Evolutionary conservation across 2,113 vertebrate genomes (phyloP).

Genomic region (Hippocampus zosterae): DNA sequence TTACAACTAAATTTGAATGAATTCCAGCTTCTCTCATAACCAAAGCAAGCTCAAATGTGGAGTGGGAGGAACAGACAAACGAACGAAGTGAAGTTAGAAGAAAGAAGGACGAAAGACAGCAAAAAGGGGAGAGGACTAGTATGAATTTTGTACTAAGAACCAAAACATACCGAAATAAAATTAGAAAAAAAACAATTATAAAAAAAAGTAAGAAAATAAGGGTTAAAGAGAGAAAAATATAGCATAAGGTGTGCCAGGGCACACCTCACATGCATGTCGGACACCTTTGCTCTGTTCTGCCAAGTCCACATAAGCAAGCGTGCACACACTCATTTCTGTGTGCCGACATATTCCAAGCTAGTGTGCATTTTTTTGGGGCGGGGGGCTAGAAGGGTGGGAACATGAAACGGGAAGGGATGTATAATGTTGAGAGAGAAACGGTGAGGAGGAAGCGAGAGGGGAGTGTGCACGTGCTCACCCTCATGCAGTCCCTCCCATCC

Average conservation of each 20-base stretch:
- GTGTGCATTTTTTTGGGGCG: conserved; percentile 50
- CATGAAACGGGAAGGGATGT: background rate
- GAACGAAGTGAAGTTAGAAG: conserved; percentile 35
- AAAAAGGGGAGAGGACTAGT: conserved; percentile 50
- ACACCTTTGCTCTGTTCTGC: conserved; percentile 57
- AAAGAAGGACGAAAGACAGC: conserved; percentile 44
- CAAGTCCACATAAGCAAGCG: conserved; percentile 64
- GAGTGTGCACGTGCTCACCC: conserved; percentile 22
- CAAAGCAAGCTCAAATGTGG: conserved; percentile 65
- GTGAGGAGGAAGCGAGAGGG: conserved; percentile 38
- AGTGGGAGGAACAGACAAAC: conserved; percentile 43
- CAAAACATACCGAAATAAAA: conserved; percentile 65
- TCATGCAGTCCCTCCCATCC: conserved; percentile 51
- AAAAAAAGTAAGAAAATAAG: conserved; percentile 48
- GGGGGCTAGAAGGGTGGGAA: conserved; percentile 14
- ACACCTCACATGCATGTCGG: conserved; percentile 76
- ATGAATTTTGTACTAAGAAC: conserved; percentile 67
- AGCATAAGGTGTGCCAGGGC: conserved; percentile 58
- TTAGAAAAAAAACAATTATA: conserved; percentile 52
- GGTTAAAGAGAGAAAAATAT: conserved; percentile 47
- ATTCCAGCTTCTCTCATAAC: conserved; percentile 73
- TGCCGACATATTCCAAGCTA: conserved; percentile 47
- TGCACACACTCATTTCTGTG: conserved; percentile 54
- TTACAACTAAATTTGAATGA: conserved; percentile 75
- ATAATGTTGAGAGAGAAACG: conserved; percentile 14